Base-by-base conservation (phyloP, 37 sponge, comb jelly and placozoan genomes). In the Aphrocallistes beatrix region DNA sequence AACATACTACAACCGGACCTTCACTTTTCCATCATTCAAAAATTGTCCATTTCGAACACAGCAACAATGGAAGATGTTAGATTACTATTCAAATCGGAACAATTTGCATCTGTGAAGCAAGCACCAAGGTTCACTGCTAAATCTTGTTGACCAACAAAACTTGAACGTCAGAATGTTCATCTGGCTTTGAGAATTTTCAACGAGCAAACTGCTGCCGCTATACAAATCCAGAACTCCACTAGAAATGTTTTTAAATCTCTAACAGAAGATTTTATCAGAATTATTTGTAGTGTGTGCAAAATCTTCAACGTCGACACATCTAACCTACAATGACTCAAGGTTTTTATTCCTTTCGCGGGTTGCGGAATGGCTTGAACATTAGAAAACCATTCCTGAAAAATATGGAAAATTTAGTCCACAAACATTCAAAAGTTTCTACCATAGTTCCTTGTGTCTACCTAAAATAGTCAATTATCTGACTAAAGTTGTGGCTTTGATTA, bases 101-200 rank as follows among this genome's bases (percentile, higher is more conserved):
- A 60, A 13, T 60, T 60, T 60, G 75, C 75, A 3, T 60, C 75
- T 19, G 75, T 60, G 17, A 60, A 60, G 21, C 34, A 60, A 60
- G 75, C 75, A 60, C 75, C 25, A 3, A 32, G 8, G 75, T 13
- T 60, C 10, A 60, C 34, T 60, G 75, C 32, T 60, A 60, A 60
- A 13, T 60, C 75, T 60, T 60, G 75, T 30, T 60, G 34, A 30
- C 75, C 25, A 60, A 60, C 75, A 60, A 60, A 60, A 28, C 75
- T 60, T 60, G 75, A 60, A 60, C 75, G 75, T 60, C 75, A 60
- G 75, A 60, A 3, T 60, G 75, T 60, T 19, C 75, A 60, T 60
- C 75, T 60, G 75, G 75, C 75, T 60, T 60, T 60, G 75, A 60
- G 75, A 60, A 60, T 60, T 60, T 60, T 60, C 25, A 60, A 60